Base-by-base conservation (phyloP, 2,797 vertebrate species). In the Benthosema pterotum region DNA sequence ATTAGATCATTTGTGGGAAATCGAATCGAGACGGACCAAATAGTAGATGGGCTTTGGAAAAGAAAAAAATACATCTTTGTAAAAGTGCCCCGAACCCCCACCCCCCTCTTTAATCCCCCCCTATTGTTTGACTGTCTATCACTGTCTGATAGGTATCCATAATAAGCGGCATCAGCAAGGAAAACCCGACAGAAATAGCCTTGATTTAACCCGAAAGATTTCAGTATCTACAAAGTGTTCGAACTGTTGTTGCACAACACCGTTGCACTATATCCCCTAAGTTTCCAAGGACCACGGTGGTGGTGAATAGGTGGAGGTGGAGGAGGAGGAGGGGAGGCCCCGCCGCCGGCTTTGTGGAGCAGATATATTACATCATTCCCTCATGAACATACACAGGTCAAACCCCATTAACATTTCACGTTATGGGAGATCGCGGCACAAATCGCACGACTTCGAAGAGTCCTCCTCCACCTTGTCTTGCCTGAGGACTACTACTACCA, bases 351-450 rank as follows among this genome's bases (percentile, higher is more conserved):
- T 84, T 66, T 73, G 87, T 78, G 89, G 87, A 90, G 87, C 67
- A n/a, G n/a, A n/a, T n/a, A n/a, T 83, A 67, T 80, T 79, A 17
- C 82, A 90, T 90, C 92, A 83, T 95, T 95, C 95, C 28, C 96
- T 93, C 95, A 99, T 99, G 97, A 99, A 97, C 97, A 96, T 99
- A 97, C 98, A 96, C 94, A 96, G 98, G 92, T 99, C 98, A 86
- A 96, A 94, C 94, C 97, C 98, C 85, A 99, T 99, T 93, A 95
- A 95, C 88, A 99, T 99, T 94, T 93, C 96, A 89, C 95, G 96
- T 86, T 96, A 99, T 98, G 97, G 97, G 92, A 94, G 97, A 95
- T 94, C 96, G 87, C 92, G 98, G 89, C 97, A 96, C 91, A 99
- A 99, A 96, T 94, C 94, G 87, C 97, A 98, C 91, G 97, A 99